Base-by-base conservation (phyloP, 1,140 invertebrate genomes). In the Ceratina japonica region DNA sequence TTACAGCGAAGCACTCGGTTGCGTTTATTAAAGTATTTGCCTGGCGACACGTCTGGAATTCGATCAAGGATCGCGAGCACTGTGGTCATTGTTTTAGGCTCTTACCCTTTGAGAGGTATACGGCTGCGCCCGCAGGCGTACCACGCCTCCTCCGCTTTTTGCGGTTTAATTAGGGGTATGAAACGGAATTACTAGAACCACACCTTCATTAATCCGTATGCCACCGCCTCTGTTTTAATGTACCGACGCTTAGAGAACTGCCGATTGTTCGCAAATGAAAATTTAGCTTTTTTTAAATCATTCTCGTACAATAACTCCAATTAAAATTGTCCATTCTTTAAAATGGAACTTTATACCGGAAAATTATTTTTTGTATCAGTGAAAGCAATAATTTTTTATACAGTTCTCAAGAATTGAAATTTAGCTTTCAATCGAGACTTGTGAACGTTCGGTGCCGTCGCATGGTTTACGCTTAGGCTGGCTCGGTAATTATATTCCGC, bases 401-500 rank as follows among this genome's bases (percentile, higher is more conserved):
- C 7, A 7, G 37, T 37, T 44, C 37, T 44, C 3, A 44, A 10
- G 10, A 44, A 44, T 44, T 44, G 37, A 8, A 44, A 44, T 44
- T 44, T 44, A 44, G 10, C 10, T 7, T 7, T 10, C 10, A 7
- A 8, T 44, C 37, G 5, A 44, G 37, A 44, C 37, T 44, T 44
- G 37, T 44, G 37, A 44, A 65, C 52, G 59, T 58, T 18, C 22
- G 10, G 3, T 37, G 10, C 24, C 56, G 20, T 31, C 24, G 27
- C 78, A 65, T 75, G 75, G 75, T 76, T 63, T 49, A 68, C 63
- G 56, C 77, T 68, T 64, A 61, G 27, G 70, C 31, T 51, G 58
- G 66, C 49, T 37, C 68, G 79, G 89, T 91, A 91, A 91, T 91
- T 91, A 91, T 91, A 90, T 91, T 91, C 90, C 76, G 86, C 83